These are phyloP conservation scores for Puntigrus tetrazona DNA, from an alignment of 2,113 vertebrate genomes.

Conservation along the genomic window DNA sequence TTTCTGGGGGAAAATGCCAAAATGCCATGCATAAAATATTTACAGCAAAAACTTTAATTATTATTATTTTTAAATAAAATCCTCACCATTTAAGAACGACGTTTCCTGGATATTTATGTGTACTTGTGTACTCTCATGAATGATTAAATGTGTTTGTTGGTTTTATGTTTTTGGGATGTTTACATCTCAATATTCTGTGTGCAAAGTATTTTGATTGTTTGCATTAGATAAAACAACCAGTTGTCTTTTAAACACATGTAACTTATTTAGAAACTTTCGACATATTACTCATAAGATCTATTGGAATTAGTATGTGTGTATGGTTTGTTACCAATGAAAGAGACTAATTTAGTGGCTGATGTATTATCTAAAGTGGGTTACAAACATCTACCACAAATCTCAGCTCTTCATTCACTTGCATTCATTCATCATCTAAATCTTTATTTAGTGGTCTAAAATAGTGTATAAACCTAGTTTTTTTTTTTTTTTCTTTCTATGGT, in stretches of 20 bases:
- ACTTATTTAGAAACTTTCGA: neutral
- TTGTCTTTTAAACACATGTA: neutral
- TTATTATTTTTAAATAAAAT: slow-evolving; percentile 41
- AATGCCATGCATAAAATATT: slow-evolving; percentile 41
- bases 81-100: neutral
- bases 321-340: neutral
- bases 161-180: neutral
- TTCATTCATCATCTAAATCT: neutral
- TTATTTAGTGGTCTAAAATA: neutral
- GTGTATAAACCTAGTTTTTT: neutral
- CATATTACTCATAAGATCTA: neutral
- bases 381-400: neutral
- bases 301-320: neutral
- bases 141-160: neutral
- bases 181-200: neutral
- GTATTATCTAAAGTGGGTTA: neutral
- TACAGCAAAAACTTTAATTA: slow-evolving; percentile 22
- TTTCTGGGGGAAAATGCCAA: slow-evolving; percentile 8
- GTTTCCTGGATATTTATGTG: neutral
- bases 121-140: neutral
- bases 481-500: neutral
- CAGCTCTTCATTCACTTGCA: neutral
- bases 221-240: neutral
- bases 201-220: neutral
- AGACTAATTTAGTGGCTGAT: neutral